These are phyloP conservation scores for Drosophila anomalata DNA, from an alignment of 2,888 invertebrate genomes.

Conservation along the genomic window DNA sequence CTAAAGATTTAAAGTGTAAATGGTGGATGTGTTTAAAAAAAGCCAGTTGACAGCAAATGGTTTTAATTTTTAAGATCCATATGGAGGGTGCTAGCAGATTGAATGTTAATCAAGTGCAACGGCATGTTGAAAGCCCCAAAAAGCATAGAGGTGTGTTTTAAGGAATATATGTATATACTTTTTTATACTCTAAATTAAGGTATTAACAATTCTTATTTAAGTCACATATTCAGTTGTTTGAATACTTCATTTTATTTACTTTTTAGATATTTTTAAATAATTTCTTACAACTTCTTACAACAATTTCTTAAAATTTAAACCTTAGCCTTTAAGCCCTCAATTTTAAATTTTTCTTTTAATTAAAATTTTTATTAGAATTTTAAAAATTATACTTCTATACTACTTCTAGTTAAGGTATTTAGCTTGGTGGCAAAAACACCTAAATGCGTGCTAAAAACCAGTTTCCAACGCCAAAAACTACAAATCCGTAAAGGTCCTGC, in stretches of 20 bases:
- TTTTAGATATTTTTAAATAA: not conserved
- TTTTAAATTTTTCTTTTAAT: not conserved
- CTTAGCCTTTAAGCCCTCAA: not conserved
- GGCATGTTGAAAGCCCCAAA: conserved; percentile 22
- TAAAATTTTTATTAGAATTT: not conserved
- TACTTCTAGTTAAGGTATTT: not conserved
- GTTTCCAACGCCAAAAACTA: conserved; percentile 12
- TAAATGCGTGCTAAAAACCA: conserved; percentile 6
- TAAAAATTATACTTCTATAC: not conserved
- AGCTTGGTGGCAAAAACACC: conserved; percentile 9
- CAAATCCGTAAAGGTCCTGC: conserved; percentile 16
- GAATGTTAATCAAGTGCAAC: conserved; percentile 30
- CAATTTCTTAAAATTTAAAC: not conserved
- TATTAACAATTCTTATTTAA: no score
- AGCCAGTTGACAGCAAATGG: not conserved
- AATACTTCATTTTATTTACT: no score
- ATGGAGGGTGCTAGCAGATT: conserved; percentile 14
- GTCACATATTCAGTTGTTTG: no score
- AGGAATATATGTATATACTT: no score
- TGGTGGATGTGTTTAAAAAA: conserved; percentile 2
- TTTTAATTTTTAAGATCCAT: conserved; percentile 8
- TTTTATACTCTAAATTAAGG: conserved; percentile 6
- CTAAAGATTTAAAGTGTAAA: conserved; percentile 18
- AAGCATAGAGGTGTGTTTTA: not conserved
- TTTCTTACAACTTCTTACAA: not conserved